Evolutionary conservation across 1,140 invertebrate species (phyloP).

Genomic region (Drosophila kurseongensis): DNA sequence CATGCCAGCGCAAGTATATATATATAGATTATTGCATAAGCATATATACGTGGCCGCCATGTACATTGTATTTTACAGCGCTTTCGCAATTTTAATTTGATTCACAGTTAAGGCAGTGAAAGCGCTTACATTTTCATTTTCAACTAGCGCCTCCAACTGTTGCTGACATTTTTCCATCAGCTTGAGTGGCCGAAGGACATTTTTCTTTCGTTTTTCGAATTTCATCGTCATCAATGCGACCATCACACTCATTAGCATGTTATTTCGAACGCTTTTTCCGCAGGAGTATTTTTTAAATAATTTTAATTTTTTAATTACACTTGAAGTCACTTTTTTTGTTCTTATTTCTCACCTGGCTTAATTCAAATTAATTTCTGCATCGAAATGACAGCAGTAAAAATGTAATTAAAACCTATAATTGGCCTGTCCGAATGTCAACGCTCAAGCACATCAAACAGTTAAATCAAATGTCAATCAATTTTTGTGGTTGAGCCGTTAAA

Average conservation of each 20-base stretch:
- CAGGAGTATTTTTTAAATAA: conserved; percentile 14
- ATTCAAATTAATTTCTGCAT: conserved; percentile 67
- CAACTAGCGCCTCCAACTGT: conserved; percentile 66
- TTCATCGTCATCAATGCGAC: conserved; percentile 25
- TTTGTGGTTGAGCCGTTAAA: conserved; percentile 54
- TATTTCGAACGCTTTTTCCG: conserved; percentile 4
- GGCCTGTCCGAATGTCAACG: conserved; percentile 27
- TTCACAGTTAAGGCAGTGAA: conserved; percentile 39
- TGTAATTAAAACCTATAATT: conserved; percentile 72
- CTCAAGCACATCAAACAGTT: conserved; percentile 19
- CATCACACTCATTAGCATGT: conserved; percentile 7
- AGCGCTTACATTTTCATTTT: conserved; percentile 54
- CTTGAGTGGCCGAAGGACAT: conserved; percentile 57
- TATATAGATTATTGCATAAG: conserved; percentile 25
- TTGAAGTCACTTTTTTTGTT: conserved; percentile 32
- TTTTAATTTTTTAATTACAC: conserved; percentile 52
- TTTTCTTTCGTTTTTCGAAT: conserved; percentile 29
- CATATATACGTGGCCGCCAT: not conserved
- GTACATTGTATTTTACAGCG: conserved; percentile 16
- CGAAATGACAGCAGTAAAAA: conserved; percentile 33
- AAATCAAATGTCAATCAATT: conserved; percentile 68
- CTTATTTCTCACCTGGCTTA: conserved; percentile 15
- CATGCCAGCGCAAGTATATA: conserved; percentile 45
- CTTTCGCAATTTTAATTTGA: conserved; percentile 54
- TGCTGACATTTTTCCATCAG: conserved; percentile 76